Evolutionary conservation across 2,888 invertebrate genomes (phyloP).

Genomic region (Apotomis turbidana): DNA sequence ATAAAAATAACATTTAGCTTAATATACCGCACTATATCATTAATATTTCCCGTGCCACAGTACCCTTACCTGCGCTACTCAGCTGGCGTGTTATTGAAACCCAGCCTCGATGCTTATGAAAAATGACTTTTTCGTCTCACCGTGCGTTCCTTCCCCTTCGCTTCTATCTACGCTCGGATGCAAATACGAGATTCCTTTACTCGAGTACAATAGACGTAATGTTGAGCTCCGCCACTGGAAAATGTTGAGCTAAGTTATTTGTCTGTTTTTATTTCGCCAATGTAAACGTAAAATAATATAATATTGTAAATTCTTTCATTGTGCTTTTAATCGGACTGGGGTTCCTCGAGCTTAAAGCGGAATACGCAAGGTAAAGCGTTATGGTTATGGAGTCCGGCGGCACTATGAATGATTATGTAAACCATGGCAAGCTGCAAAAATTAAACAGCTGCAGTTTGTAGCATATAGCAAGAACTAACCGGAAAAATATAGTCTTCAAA

Average conservation of each 20-base stretch:
- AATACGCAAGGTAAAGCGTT: no score
- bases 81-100: conserved; percentile 69
- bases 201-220: conserved; percentile 71
- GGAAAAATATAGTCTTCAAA: no score
- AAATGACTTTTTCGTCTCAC: conserved; percentile 71
- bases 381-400: no score
- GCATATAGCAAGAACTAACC: no score
- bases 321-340: conserved; percentile 18
- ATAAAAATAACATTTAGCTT: not conserved
- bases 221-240: conserved; percentile 67
- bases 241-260: conserved; percentile 76
- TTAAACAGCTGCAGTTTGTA: no score
- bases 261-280: conserved; percentile 54
- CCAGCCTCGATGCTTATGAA: conserved; percentile 67
- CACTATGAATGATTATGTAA: no score
- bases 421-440: no score
- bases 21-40: conserved; percentile 19
- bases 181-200: conserved; percentile 75
- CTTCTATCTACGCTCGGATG: conserved; percentile 66
- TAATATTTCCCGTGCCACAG: conserved; percentile 36
- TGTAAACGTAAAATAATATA: conserved; percentile 38
- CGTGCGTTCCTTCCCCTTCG: conserved; percentile 61
- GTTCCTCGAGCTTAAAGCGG: not conserved
- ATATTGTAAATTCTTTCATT: conserved; percentile 24
- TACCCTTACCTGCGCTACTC: conserved; percentile 49